Evolutionary conservation across 2,797 vertebrate species (phyloP).

Genomic region (Cetoscarus ocellatus): DNA sequence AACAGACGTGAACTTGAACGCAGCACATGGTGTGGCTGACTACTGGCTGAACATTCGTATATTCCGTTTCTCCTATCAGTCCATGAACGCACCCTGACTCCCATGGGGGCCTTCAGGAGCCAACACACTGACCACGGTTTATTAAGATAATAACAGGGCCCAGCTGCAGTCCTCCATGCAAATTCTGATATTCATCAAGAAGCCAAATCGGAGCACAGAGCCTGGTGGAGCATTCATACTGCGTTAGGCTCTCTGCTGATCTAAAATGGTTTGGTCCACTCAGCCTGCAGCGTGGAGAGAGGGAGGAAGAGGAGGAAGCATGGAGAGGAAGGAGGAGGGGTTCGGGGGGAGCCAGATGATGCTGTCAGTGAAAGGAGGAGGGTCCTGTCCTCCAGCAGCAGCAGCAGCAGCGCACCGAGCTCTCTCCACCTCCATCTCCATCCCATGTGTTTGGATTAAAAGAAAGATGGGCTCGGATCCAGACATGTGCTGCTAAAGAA

Average conservation of each 20-base stretch:
- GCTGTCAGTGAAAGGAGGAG: slow-evolving; percentile 57
- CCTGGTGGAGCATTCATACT: neutral
- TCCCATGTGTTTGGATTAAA: slow-evolving; percentile 42
- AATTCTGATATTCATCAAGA: neutral
- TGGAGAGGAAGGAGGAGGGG: slow-evolving; percentile 3
- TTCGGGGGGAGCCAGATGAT: slow-evolving; percentile 57
- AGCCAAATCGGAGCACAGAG: neutral
- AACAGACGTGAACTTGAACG: neutral
- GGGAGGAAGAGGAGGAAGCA: neutral
- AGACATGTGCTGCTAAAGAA: slow-evolving; percentile 38
- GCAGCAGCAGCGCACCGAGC: slow-evolving; percentile 44
- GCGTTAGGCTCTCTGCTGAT: no score
- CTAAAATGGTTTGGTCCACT: slow-evolving; percentile 4
- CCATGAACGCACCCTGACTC: slow-evolving; percentile 18
- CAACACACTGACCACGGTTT: neutral
- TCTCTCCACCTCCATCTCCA: slow-evolving; percentile 30
- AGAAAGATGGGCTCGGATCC: slow-evolving; percentile 23
- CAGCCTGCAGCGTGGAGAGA: neutral
- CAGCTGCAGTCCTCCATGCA: neutral
- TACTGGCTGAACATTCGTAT: neutral
- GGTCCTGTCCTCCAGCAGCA: slow-evolving; percentile 43
- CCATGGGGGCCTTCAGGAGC: neutral
- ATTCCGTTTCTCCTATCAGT: neutral
- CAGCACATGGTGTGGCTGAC: neutral
- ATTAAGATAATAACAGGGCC: neutral